These are phyloP conservation scores for Alentia gelatinosa DNA, from an alignment of 2,888 invertebrate species.

Conservation along the genomic window DNA sequence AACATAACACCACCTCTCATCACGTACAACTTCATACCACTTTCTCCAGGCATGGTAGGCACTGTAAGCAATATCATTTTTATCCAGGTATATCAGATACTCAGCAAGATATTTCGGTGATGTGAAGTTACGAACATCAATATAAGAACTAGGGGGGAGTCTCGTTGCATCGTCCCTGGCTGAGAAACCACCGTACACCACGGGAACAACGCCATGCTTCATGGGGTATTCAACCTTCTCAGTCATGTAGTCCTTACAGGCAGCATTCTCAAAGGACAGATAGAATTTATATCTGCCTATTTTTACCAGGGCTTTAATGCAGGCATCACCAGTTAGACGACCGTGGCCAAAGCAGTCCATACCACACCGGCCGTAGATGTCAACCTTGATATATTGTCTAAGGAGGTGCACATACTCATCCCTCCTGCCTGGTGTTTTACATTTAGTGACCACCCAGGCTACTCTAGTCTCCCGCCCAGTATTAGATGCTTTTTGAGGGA, in stretches of 20 bases:
- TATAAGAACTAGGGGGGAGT: neutral
- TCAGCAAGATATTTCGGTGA: neutral
- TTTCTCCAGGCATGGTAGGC: neutral
- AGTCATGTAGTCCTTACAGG: neutral
- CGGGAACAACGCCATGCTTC: neutral
- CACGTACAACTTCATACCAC: neutral
- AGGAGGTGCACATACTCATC: neutral
- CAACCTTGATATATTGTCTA: neutral
- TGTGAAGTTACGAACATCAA: neutral
- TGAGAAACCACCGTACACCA: neutral
- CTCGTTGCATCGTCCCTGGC: neutral
- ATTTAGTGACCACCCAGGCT: neutral
- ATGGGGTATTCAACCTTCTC: neutral
- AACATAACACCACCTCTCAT: neutral
- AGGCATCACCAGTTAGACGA: neutral
- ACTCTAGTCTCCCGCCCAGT: neutral
- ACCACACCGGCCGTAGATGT: neutral
- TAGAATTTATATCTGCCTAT: neutral
- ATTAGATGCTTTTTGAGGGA: neutral
- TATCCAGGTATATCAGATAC: neutral
- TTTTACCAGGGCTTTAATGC: neutral
- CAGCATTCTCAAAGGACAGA: neutral
- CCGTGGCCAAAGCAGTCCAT: neutral
- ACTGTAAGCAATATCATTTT: neutral
- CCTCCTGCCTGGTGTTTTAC: neutral